Evolutionary conservation across 37 sponge, comb jelly and placozoan genomes (phyloP).

Genomic region (Corticium candelabrum): DNA sequence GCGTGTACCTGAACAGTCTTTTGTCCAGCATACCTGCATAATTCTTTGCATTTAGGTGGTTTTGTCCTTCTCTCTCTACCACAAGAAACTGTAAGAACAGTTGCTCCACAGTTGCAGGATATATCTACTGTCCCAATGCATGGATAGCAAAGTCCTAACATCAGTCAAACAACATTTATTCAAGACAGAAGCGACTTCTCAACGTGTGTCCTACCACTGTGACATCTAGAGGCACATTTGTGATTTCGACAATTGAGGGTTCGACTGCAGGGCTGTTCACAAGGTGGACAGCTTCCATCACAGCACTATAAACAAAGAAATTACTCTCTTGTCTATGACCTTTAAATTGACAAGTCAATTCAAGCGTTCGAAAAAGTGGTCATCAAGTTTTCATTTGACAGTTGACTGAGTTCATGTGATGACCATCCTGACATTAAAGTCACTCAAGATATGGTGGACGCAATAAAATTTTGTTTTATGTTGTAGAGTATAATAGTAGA

Average conservation of each 20-base stretch:
- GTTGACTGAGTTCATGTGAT: too few species aligned
- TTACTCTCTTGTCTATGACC: too few species aligned
- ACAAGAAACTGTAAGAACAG: slow-evolving; percentile 61
- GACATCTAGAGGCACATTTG: slow-evolving; percentile 80
- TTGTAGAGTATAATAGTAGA: too few species aligned
- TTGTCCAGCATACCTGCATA: slow-evolving; percentile 44
- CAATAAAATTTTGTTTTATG: too few species aligned
- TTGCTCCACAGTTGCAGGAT: slow-evolving; percentile 58
- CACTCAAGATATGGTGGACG: too few species aligned
- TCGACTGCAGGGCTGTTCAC: slow-evolving; percentile 70
- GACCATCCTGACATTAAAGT: too few species aligned
- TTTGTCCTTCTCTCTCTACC: slow-evolving; percentile 44
- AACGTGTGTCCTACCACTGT: slow-evolving; percentile 36
- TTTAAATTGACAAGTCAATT: too few species aligned
- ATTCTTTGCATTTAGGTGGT: slow-evolving; percentile 59
- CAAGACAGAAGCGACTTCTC: not conserved
- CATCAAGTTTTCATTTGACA: too few species aligned
- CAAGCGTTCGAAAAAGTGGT: too few species aligned
- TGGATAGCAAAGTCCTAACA: slow-evolving; percentile 81
- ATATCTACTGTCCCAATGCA: slow-evolving; percentile 54
- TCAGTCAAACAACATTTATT: not conserved
- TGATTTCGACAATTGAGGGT: slow-evolving; percentile 68
- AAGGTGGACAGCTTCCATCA: slow-evolving; percentile 76
- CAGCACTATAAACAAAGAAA: slow-evolving; percentile 67
- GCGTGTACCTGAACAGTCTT: too few species aligned